Base-by-base conservation (phyloP, 2,888 invertebrate species). In the Hypercompe scribonia region DNA sequence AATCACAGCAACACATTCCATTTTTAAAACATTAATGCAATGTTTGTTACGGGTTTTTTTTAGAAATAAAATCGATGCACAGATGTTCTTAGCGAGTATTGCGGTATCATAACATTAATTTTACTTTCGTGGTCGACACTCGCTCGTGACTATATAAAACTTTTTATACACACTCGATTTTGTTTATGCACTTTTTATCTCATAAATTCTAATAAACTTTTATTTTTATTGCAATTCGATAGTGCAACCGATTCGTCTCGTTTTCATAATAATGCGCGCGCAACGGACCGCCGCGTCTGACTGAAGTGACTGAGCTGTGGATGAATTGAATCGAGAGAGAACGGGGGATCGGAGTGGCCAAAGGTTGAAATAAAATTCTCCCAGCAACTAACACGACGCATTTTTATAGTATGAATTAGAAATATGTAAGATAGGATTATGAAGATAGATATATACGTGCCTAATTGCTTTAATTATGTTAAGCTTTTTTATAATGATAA, bases 31-130 rank as follows among this genome's bases (percentile, higher is more conserved):
- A 83, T 72, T 81, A 71, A 72, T 79, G 74, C 50, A 74, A 74
- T 70, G 68, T 73, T 65, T 70, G 75, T 66, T 67, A 72, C 70
- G 67, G 67, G 46, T 34, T 63, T 73, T 76, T 78, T 84, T 86
- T 71, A 77, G 36, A 11, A 67, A 31, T 78, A 81, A 86, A 83
- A 81, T 83, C 80, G 77, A 86, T 84, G 79, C 71, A 78, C 83
- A 71, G 75, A 65, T 61, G 73, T 34, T 74, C 46, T 63, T 34
- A 33, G 13, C 70, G 66, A 67, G 33, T 76, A 66, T 63, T 65
- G 65, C 78, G 70, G 75, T 77, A 75, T 75, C 65, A 79, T 75
- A 80, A 84, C 82, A 78, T 31, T 73, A 28, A 28, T 34, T 34
- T 70, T 58, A 33, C 46, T 69, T 68, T 73, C 68, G 68, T 65